Evolutionary conservation across 2,888 invertebrate species (phyloP), one percentile per base, ranked within the genome.

Genomic region (Chrysolina haemoptera): DNA sequence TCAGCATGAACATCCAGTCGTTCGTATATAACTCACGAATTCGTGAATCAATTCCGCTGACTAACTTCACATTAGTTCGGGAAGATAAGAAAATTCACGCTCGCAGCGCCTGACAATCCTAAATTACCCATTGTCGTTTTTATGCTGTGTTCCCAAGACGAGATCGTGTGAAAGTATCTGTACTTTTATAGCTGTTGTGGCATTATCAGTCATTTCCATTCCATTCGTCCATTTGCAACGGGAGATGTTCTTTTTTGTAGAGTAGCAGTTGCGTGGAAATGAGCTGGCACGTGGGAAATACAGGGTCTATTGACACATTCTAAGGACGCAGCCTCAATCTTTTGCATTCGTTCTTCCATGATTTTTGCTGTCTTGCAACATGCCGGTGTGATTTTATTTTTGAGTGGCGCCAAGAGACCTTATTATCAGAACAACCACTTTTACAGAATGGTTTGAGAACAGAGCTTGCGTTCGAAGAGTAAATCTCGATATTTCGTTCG

Each of bases 121-220:
- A 16, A 50, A 50, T 50, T 50, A 50, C 48, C 48, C 18, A 53
- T 53, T 53, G 53, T 53, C 14, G 22, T 53, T 12, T 53, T 53
- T 12, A 53, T 10, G 53, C 20, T 20, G 10, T 0, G 20, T 53
- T 22, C 18, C 53, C 53, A 16, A 53, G 53, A 16, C 12, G 53
- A 53, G 22, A 20, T 53, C 20, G 20, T 53, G 53, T 4, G 53
- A 53, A 53, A 53, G 11, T 20, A 53, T 20, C 53, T 20, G 20
- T 53, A 53, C 22, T 53, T 53, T 53, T 53, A 53, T 53, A 6
- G 20, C 20, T 43, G 53, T 20, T 53, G 53, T 53, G 18, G 18
- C 53, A 53, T 53, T 53, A 53, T 53, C 53, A 20, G 53, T 53
- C 53, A 53, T 53, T 53, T 53, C 53, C 53, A 20, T 53, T 18